A percentile compares a stretch with the other conserved stretches of the same genome.
These are phyloP conservation scores for Microcebus jonahi DNA, from an alignment of 2,113 vertebrate species.

Conservation along the genomic window DNA sequence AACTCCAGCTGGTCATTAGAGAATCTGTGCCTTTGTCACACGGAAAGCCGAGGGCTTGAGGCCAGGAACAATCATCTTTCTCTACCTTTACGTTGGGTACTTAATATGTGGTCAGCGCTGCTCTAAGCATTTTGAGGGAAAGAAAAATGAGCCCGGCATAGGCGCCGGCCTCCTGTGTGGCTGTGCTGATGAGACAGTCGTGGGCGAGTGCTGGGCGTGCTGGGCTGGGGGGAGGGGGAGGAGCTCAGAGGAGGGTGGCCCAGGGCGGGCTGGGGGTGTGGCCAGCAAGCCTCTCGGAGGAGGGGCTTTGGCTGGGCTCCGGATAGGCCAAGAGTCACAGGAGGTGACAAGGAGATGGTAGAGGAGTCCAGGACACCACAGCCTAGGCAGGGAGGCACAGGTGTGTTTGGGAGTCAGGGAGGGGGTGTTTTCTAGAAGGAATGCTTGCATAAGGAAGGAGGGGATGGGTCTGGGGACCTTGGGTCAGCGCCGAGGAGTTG, in stretches of 20 bases:
- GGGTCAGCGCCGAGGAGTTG: background rate
- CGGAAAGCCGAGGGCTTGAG: background rate
- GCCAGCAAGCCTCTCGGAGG: background rate
- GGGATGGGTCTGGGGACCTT: background rate
- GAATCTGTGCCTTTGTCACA: background rate
- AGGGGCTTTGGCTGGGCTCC: background rate
- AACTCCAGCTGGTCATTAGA: background rate
- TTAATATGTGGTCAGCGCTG: background rate
- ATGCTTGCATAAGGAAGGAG: background rate
- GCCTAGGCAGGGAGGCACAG: accelerated
- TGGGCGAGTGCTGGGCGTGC: background rate
- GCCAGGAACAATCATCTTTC: background rate
- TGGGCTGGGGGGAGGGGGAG: background rate
- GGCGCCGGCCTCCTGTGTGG: background rate
- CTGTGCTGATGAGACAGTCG: background rate
- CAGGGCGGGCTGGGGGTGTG: background rate
- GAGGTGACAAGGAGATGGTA: background rate
- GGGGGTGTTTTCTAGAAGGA: background rate
- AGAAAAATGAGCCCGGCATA: background rate
- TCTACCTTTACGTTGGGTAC: background rate
- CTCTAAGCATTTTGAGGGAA: background rate
- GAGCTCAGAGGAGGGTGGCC: background rate
- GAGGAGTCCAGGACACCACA: background rate
- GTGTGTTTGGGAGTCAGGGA: background rate
- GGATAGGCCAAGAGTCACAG: background rate